These are phyloP conservation scores for Sphenopsis melanotis DNA, from an alignment of 2,797 vertebrate genomes.

Conservation along the genomic window DNA sequence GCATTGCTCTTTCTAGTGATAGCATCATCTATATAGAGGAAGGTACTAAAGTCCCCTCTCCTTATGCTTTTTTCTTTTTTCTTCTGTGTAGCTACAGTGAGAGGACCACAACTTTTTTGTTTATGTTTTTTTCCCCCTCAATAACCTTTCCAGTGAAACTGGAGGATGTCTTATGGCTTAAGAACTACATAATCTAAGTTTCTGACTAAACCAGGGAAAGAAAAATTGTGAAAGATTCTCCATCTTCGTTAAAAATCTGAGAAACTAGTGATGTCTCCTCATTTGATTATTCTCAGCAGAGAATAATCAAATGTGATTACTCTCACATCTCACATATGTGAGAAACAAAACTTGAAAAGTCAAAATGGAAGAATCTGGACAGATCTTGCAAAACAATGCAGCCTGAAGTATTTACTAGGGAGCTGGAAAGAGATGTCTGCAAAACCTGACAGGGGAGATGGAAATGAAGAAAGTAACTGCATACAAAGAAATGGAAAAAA, in stretches of 20 bases:
- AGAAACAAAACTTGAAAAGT: neutral
- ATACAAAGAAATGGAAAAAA: neutral
- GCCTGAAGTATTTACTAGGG: neutral
- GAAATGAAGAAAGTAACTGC: neutral
- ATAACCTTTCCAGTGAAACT: neutral
- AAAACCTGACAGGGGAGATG: neutral
- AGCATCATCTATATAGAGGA: neutral
- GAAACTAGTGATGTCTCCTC: neutral
- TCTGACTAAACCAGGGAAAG: neutral
- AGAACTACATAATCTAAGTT: neutral
- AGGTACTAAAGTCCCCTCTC: neutral
- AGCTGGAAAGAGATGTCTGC: neutral
- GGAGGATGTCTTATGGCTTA: neutral
- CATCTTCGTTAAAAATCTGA: neutral
- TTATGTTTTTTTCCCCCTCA: accelerated
- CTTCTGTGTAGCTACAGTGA: neutral
- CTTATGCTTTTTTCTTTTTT: neutral
- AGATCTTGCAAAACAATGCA: neutral
- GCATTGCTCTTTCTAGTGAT: neutral
- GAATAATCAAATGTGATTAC: too few relatives aligned
- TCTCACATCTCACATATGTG: neutral
- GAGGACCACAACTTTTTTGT: neutral
- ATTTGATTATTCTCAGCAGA: neutral
- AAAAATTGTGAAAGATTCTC: neutral
- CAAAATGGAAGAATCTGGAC: neutral